Evolutionary conservation across 2,888 invertebrate species (phyloP), one percentile per base, ranked within the genome.

Genomic region (Cosmia pyralina): DNA sequence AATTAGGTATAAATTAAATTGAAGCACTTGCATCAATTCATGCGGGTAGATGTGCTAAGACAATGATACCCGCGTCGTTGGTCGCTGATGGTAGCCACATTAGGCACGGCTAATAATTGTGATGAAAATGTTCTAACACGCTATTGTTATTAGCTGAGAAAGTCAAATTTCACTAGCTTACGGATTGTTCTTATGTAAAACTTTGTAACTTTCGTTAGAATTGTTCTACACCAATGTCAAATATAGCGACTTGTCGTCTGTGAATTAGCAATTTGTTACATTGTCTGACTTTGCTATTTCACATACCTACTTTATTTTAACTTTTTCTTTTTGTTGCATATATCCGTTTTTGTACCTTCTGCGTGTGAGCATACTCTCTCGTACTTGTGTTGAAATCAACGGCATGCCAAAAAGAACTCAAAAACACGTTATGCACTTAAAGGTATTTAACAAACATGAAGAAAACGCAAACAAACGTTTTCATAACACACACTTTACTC

Each of bases 141-240:
- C 86, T 74, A 87, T 86, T 86, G 86, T 86, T 87, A 77, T 79
- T 84, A 77, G 41, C 74, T 80, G 82, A 78, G 86, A 86, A 87
- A 86, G 86, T 87, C 67, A 77, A 77, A 87, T 87, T 86, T 86
- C 88, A 75, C 86, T 66, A 75, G 44, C 75, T 60, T 71, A 87
- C 81, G 73, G 57, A 72, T 79, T 81, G 81, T 87, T 86, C 82
- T 84, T 86, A 86, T 81, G 88, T 87, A 84, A 86, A 86, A 82
- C 68, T 62, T 75, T 46, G 69, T 65, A 69, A 84, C 86, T 86
- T 86, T 86, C 88, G 60, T 86, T 62, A 77, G 60, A 74, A 82
- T 81, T 84, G 71, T 80, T 86, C 22, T 73, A 82, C 58, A 67
- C 52, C 13, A 63, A 63, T 77, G 82, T 71, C 60, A 79, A 62